These are phyloP conservation scores for Kuschelorhynchus macadamiae DNA, from an alignment of 2,888 invertebrate genomes.

Conservation along the genomic window DNA sequence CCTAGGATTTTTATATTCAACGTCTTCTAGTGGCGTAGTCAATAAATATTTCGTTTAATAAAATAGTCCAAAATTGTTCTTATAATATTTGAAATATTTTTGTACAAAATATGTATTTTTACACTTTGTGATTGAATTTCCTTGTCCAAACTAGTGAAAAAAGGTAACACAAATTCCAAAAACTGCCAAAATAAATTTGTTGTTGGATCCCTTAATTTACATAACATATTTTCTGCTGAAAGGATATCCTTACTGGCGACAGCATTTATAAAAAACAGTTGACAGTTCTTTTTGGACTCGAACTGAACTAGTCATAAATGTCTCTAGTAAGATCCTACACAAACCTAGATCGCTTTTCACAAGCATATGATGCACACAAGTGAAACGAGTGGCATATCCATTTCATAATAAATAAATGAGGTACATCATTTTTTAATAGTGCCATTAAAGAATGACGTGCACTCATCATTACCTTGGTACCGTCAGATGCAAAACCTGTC, in stretches of 20 bases:
- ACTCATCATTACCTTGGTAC: slow-evolving; percentile 40
- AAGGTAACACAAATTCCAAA: no score
- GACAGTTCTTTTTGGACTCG: slow-evolving; percentile 13
- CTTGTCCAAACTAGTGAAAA: no score
- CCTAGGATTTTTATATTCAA: no score
- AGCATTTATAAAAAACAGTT: slow-evolving; percentile 3
- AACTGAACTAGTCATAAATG: slow-evolving; percentile 21
- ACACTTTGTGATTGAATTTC: no score
- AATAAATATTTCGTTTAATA: no score
- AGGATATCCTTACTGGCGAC: not conserved
- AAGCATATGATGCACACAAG: slow-evolving; percentile 60
- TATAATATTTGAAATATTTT: no score
- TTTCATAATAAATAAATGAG: slow-evolving; percentile 38
- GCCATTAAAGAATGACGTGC: slow-evolving; percentile 23
- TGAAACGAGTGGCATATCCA: slow-evolving; percentile 62
- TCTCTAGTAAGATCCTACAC: slow-evolving; percentile 12
- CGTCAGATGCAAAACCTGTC: slow-evolving; percentile 38
- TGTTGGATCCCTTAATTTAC: no score
- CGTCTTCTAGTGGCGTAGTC: no score
- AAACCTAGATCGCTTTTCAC: slow-evolving; percentile 46
- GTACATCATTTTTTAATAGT: slow-evolving; percentile 32
- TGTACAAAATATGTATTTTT: no score
- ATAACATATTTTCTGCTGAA: no score
- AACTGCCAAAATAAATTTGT: no score
- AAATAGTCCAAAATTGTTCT: no score